Base-by-base conservation (phyloP, 2,888 invertebrate species). In the Pollenia angustigena region DNA sequence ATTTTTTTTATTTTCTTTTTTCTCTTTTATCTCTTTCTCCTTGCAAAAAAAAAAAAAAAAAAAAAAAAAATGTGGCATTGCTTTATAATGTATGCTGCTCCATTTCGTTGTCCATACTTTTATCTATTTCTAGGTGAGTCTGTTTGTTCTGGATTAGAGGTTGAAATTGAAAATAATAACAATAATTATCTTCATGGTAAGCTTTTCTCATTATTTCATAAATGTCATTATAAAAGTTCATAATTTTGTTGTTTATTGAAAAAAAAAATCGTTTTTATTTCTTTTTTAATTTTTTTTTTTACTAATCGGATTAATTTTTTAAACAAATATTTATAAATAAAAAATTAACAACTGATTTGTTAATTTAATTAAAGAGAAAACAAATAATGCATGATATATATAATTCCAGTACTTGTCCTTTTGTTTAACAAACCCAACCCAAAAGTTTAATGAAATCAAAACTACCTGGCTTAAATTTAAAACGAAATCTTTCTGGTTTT, bases 161-260 rank as follows among this genome's bases (percentile, higher is more conserved):
- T 93, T 92, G 92, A 92, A 93, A 92, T 92, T 92, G 92, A 92
- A 93, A 92, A 92, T 92, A 92, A 93, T 92, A 92, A 92, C 92
- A 90, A 93, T 93, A 92, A 92, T 92, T 91, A 90, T 91, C 91
- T 91, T 92, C 92, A 92, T 92, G 92, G 92, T 92, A 92, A 92
- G 92, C 93, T 93, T 92, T 87, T 92, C 89, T 93, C 92, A 92
- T 92, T 92, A 89, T 92, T 92, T 92, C 93, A 92, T 92, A 90
- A 91, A 91, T 92, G 90, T 91, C 92, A 92, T 93, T 92, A 90
- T 90, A 90, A 90, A 81, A 79, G 66, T 74, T 84, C 87, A 87
- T 87, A 72, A 64, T 88, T 81, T 79, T 85, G 87, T 56, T 85
- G 56, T 81, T 85, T 81, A 69, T 76, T 9, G 8, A 54, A 58